phyloP scores from a whole-genome alignment of 2,113 vertebrate genomes.

The Gopherus evgoodei region DNA sequence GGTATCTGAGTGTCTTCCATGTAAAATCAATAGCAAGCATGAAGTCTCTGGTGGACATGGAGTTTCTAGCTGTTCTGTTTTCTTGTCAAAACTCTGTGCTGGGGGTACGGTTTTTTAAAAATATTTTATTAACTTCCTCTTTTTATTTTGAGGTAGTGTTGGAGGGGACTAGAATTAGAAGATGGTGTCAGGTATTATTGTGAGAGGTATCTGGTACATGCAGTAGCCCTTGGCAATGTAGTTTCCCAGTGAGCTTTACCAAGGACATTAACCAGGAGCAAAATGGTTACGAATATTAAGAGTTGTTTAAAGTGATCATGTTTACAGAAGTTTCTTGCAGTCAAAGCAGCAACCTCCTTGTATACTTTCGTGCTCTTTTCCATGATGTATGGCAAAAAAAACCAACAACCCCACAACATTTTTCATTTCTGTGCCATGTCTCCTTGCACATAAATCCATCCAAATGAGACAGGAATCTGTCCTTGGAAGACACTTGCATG shows the following conservation, averaged over 20 bases:
- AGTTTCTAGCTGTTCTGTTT: not conserved
- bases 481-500: not conserved
- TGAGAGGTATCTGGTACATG: not conserved
- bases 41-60: not conserved
- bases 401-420: not conserved
- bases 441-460: not conserved
- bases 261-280: fast-evolving
- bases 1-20: not conserved
- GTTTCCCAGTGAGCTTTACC: not conserved
- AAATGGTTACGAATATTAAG: not conserved
- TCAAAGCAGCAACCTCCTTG: not conserved
- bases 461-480: not conserved
- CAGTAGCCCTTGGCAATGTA: not conserved
- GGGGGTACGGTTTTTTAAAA: not conserved
- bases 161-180: not conserved
- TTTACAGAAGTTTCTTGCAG: not conserved
- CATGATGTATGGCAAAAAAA: fast-evolving
- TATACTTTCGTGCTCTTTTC: not conserved
- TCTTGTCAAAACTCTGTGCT: not conserved
- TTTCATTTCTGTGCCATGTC: not conserved
- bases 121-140: not conserved
- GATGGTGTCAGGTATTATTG: not conserved
- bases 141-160: not conserved
- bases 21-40: not conserved
- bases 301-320: not conserved